Evolutionary conservation across 2,888 invertebrate species (phyloP), one percentile per base, ranked within the genome.

Genomic region (Heliconius aoede): DNA sequence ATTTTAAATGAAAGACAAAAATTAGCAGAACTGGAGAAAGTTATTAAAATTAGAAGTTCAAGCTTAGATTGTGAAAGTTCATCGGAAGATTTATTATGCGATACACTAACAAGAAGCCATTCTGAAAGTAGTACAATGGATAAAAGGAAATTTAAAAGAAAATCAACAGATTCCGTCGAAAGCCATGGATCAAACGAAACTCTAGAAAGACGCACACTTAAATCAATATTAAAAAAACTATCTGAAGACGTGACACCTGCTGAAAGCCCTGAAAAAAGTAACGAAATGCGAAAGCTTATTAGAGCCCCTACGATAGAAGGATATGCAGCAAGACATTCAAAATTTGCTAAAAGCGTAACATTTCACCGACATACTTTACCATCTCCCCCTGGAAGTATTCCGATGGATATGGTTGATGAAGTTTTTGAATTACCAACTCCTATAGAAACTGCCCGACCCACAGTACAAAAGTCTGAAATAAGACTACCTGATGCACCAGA

Each of bases 1-100:
- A 98, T 98, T 83, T 94, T 98, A 68, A 98, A 98, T 88, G 98
- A 98, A 90, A 95, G 98, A 15, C 98, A 98, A 87, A 98, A 98
- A 91, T 90, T 98, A 79, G 97, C 97, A 51, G 97, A 97, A 87
- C 92, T 98, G 67, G 97, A 98, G 88, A 96, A 95, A 81, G 97
- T 96, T 18, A 96, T 97, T 36, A 96, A 96, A 87, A 95, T 95
- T 78, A 95, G 98, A 79, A 98, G 97, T 88, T 97, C 97, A 77
- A 98, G 97, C 84, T 94, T 98, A 85, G 98, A 98, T 84, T 96
- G 95, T 83, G 95, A 96, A 4, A 95, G 96, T 83, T 94, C 94
- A 3, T 95, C 95, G 9, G 95, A 95, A 82, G 95, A 95, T 83
- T 94, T 95, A 79, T 87, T 95, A 68, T 92, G 95, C 81, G 95